phyloP scores from a whole-genome alignment of 2,797 vertebrate genomes.

The Coendou prehensilis region DNA sequence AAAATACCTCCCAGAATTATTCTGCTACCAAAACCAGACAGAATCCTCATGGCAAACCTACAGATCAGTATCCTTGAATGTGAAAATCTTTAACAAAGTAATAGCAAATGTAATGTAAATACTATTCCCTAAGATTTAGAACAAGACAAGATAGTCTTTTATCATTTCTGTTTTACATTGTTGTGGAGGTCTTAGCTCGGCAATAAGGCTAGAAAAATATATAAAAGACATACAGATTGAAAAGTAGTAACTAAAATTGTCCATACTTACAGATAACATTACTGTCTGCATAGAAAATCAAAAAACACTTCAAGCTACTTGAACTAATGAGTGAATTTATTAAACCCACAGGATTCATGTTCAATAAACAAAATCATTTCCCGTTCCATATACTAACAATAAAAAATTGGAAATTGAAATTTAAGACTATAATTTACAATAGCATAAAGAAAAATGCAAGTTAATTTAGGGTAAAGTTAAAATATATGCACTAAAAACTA shows the following conservation, averaged over 20 bases:
- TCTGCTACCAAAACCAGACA: not conserved
- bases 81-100: not conserved
- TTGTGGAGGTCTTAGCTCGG: not conserved
- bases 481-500: conserved; percentile 28
- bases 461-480: conserved; percentile 51
- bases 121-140: not conserved
- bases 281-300: not conserved
- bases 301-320: not conserved
- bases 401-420: conserved; percentile 34
- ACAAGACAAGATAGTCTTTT: not conserved
- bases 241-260: not conserved
- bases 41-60: not conserved
- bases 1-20: not conserved
- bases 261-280: not conserved
- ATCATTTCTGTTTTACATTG: not conserved
- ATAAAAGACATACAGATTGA: not conserved
- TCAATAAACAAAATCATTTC: conserved; percentile 5
- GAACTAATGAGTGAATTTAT: conserved; percentile 27
- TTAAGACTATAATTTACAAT: conserved; percentile 5
- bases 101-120: not conserved
- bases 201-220: conserved; percentile 19
- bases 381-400: not conserved
- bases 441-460: not conserved
- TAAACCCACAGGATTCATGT: not conserved
- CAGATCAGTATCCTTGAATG: not conserved